Percentiles rank a stretch among this genome's conserved stretches.
phyloP scores from a whole-genome alignment of 2,797 vertebrate genomes.

The Notoglanidium macrostoma region DNA sequence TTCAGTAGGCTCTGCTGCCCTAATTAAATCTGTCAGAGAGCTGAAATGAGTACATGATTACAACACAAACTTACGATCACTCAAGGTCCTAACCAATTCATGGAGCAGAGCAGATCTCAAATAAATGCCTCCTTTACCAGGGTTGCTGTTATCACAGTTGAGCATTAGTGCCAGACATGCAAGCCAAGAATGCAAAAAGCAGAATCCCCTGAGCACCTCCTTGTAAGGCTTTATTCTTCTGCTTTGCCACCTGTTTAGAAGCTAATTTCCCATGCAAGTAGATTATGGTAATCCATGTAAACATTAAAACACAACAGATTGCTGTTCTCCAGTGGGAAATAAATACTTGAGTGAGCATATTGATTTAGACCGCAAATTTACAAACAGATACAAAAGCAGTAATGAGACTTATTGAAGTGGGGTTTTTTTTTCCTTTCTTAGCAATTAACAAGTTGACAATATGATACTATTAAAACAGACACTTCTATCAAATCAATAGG shows the following conservation, averaged over 20 bases:
- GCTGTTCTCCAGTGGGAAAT: slow-evolving; percentile 78
- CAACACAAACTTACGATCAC: slow-evolving; percentile 46
- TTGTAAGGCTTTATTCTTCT: slow-evolving; percentile 71
- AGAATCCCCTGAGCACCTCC: slow-evolving; percentile 70
- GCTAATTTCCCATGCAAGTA: slow-evolving; percentile 85
- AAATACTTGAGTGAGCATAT: slow-evolving; percentile 76
- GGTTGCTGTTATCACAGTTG: slow-evolving; percentile 66
- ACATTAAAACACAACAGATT: slow-evolving; percentile 82
- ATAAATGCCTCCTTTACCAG: slow-evolving; percentile 45
- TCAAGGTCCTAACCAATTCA: slow-evolving; percentile 57
- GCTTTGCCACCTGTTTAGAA: slow-evolving; percentile 76
- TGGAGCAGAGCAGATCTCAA: slow-evolving; percentile 48
- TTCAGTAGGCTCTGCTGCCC: slow-evolving; percentile 23
- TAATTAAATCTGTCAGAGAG: slow-evolving; percentile 47
- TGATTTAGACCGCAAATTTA: slow-evolving; percentile 72
- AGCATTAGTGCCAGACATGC: slow-evolving; percentile 65
- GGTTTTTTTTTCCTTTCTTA: slow-evolving; percentile 41
- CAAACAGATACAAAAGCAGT: slow-evolving; percentile 72
- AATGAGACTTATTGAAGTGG: slow-evolving; percentile 75
- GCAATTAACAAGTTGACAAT: slow-evolving; percentile 53
- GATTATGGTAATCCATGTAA: slow-evolving; percentile 86
- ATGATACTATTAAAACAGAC: slow-evolving; percentile 33
- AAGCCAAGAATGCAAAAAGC: slow-evolving; percentile 54
- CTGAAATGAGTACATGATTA: slow-evolving; percentile 41
- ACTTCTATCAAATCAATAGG: slow-evolving; percentile 30